phyloP scores from a whole-genome alignment of 2,797 vertebrate species.

The Mus minutoides region DNA sequence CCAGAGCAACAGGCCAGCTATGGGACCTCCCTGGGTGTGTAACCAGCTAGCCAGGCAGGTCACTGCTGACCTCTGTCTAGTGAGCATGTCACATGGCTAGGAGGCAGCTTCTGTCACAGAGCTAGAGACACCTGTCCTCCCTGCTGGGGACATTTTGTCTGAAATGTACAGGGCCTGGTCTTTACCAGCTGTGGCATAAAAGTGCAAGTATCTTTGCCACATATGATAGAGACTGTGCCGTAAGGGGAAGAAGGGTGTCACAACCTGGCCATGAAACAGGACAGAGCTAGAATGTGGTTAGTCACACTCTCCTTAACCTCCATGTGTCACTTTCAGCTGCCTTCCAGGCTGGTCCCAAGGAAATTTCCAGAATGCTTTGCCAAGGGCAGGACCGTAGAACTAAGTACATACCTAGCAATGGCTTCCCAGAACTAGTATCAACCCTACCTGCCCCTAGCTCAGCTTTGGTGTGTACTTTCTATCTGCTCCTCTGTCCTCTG shows the following conservation, averaged over 20 bases:
- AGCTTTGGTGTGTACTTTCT: background rate
- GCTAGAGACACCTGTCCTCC: background rate
- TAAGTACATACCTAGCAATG: background rate
- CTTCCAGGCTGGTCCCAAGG: background rate
- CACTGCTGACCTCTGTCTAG: background rate
- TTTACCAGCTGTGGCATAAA: background rate
- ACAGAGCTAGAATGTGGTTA: rapidly evolving
- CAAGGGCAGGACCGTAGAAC: background rate
- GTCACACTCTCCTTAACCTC: background rate
- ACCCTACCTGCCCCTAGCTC: background rate
- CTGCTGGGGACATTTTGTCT: background rate
- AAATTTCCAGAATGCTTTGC: background rate
- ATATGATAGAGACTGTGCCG: background rate
- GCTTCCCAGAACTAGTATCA: background rate
- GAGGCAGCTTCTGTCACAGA: background rate
- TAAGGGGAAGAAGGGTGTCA: background rate
- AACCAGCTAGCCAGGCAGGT: background rate
- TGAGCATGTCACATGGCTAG: background rate
- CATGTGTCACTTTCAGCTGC: rapidly evolving
- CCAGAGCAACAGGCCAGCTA: background rate
- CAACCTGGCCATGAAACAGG: background rate
- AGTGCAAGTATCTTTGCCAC: background rate
- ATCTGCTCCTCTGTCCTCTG: background rate
- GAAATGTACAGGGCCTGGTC: background rate
- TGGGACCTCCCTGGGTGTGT: background rate